A percentile compares a stretch with the other conserved stretches of the same genome.
These are phyloP conservation scores for Mus spretus DNA, from an alignment of 2,797 vertebrate species.

Conservation along the genomic window DNA sequence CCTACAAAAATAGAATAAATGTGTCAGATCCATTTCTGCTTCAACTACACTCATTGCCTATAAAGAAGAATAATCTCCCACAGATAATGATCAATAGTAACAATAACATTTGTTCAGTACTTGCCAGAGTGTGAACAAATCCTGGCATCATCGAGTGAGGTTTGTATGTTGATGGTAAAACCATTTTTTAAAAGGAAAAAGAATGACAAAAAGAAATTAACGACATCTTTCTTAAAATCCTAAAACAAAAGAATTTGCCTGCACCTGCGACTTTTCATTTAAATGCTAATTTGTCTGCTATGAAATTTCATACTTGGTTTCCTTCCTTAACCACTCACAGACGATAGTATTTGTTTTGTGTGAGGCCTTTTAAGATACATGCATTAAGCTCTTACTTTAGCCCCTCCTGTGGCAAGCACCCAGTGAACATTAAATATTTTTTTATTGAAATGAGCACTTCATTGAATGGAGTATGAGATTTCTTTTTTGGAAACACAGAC, in stretches of 20 bases:
- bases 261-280: slow-evolving; percentile 59
- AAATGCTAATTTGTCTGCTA: slow-evolving; percentile 64
- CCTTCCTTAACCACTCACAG: not conserved
- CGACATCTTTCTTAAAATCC: slow-evolving; percentile 6
- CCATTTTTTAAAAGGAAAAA: slow-evolving; percentile 26
- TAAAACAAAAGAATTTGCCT: slow-evolving; percentile 46
- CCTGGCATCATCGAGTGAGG: not conserved
- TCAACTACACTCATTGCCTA: not conserved
- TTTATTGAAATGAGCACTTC: slow-evolving; percentile 34
- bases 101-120: not conserved
- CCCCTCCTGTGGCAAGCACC: not conserved
- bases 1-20: not conserved
- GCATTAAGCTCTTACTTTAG: slow-evolving; percentile 22
- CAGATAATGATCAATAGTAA: slow-evolving; percentile 9
- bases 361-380: not conserved
- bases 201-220: slow-evolving; percentile 19
- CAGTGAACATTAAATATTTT: not conserved
- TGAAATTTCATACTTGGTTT: slow-evolving; percentile 42
- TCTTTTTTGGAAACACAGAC: not conserved
- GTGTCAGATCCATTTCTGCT: not conserved
- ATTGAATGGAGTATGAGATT: slow-evolving; percentile 7
- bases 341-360: not conserved
- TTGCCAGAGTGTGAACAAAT: not conserved
- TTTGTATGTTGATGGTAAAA: slow-evolving; percentile 42
- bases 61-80: not conserved